Evolutionary conservation across 2,888 invertebrate species (phyloP).

Genomic region (Caenorhabditis sp.): DNA sequence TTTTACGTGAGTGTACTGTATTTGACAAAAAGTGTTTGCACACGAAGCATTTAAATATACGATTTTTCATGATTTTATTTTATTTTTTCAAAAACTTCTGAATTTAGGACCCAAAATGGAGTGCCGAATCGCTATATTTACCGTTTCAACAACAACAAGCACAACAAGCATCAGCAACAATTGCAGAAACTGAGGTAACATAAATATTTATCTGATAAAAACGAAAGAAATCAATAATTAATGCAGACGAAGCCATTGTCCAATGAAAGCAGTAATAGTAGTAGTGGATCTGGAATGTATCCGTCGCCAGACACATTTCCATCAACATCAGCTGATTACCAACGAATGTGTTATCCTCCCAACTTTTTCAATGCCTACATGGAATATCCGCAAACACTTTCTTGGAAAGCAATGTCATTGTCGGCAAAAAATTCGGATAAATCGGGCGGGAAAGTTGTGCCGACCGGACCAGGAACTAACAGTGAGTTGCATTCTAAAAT

Average conservation of each 20-base stretch:
- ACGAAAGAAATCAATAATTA: not conserved
- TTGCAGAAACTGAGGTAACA: not conserved
- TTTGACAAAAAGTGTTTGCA: not conserved
- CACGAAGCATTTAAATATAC: too few species aligned
- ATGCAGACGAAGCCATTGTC: slow-evolving; percentile 9
- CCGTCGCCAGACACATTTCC: slow-evolving; percentile 18
- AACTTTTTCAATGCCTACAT: slow-evolving; percentile 25
- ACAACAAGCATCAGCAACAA: slow-evolving; percentile 4
- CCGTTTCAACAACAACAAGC: not conserved
- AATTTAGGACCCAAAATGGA: slow-evolving; percentile 17
- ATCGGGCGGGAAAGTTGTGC: slow-evolving; percentile 11
- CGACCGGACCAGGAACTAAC: slow-evolving; percentile 55
- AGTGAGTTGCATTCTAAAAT: slow-evolving; percentile 38
- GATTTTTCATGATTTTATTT: not conserved
- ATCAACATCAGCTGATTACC: slow-evolving; percentile 26
- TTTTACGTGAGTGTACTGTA: slow-evolving; percentile 34
- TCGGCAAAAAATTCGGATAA: not conserved
- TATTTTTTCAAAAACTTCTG: not conserved
- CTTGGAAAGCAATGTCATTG: slow-evolving; percentile 19
- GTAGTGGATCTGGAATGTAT: slow-evolving; percentile 13
- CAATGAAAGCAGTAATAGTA: slow-evolving; percentile 6
- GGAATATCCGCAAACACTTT: slow-evolving; percentile 31
- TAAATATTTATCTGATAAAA: not conserved
- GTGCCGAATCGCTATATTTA: slow-evolving; percentile 4
- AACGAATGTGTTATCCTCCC: slow-evolving; percentile 28